Conservation (phyloP, 2,113 vertebrate genomes). For the Platichthys flesus region DNA sequence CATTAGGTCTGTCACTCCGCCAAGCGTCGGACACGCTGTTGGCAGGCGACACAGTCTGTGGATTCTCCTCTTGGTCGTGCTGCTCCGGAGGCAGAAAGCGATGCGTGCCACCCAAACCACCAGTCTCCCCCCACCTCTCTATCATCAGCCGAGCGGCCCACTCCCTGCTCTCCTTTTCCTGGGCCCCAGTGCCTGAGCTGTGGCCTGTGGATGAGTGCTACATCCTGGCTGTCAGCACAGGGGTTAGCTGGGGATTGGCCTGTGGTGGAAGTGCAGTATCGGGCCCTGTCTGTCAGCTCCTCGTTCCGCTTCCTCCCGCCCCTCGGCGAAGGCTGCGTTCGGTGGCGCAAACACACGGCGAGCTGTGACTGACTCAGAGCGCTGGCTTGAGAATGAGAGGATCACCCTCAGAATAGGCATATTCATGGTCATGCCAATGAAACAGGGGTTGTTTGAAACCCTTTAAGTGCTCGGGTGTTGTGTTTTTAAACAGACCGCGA, state of each 20-base stretch:
- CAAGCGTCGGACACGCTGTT: slow-evolving; percentile 55
- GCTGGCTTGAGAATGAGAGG: slow-evolving; percentile 65
- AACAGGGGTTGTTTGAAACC: slow-evolving; percentile 68
- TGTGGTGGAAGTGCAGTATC: slow-evolving; percentile 77
- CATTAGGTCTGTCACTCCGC: slow-evolving; percentile 57
- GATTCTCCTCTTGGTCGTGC: slow-evolving; percentile 63
- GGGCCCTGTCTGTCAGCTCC: slow-evolving; percentile 81
- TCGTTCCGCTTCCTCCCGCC: slow-evolving; percentile 72
- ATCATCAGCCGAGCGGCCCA: slow-evolving; percentile 65
- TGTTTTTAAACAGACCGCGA: slow-evolving; percentile 82
- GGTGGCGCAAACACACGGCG: slow-evolving; percentile 64
- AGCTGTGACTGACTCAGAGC: slow-evolving; percentile 60
- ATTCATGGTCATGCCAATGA: slow-evolving; percentile 73
- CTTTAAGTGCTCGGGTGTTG: slow-evolving; percentile 81
- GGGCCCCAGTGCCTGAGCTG: slow-evolving; percentile 74
- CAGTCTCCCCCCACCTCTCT: slow-evolving; percentile 39
- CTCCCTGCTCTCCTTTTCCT: slow-evolving; percentile 66
- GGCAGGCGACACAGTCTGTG: slow-evolving; percentile 70
- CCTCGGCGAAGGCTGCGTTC: slow-evolving; percentile 52
- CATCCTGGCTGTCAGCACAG: slow-evolving; percentile 83
- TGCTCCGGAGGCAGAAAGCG: slow-evolving; percentile 55
- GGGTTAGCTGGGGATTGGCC: slow-evolving; percentile 78
- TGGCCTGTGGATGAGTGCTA: slow-evolving; percentile 83
- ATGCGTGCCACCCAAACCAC: slow-evolving; percentile 77
- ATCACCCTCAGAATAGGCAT: slow-evolving; percentile 72